Base-by-base conservation (phyloP, 2,113 vertebrate genomes). In the Gasterosteus nipponicus region DNA sequence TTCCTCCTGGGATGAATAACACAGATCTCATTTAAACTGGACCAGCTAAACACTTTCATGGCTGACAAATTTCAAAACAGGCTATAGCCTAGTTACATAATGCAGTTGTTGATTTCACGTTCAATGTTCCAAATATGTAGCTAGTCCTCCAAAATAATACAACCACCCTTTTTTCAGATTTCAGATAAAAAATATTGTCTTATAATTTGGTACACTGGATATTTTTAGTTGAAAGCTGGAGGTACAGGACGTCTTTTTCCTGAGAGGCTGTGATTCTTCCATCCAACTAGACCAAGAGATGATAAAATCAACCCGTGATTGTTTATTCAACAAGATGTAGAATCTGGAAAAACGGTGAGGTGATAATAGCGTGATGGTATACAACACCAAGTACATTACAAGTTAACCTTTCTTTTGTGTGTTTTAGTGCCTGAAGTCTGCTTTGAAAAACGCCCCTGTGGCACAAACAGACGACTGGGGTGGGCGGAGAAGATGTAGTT, bases 401-500 rank as follows among this genome's bases (percentile, higher is more conserved):
- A 54, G 57, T 54, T 56, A 51, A 49, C 47, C 59, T 67, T 59
- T 80, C 29, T 18, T 61, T 44, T 69, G 41, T 75, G 7, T 58
- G 39, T 51, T 65, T 69, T 58, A 73, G 49, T 75, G 69, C 75
- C 8, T n/a, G 35, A n/a, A 60, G 38, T 61, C 69, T 65, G 60
- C 77, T 29, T 62, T 26, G 22, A 26, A 26, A 26, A 26, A 26
- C 22, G 22, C 22, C 22, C 22, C 22, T 26, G 22, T 26, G 22
- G 22, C 22, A 26, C 22, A 73, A 73, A 76, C 61, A 76, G 87
- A 76, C 7, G 22, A 70, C 44, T 53, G 68, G 75, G 69, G 83
- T 38, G 84, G 38, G 66, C 56, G 64, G 75, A 77, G 69, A 83
- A 88, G 89, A 90, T 92, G 90, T 92, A 80, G 81, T 33, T 69